Conservation (phyloP, 2,797 vertebrate species). For the Ctenopoma kingsleyae region DNA sequence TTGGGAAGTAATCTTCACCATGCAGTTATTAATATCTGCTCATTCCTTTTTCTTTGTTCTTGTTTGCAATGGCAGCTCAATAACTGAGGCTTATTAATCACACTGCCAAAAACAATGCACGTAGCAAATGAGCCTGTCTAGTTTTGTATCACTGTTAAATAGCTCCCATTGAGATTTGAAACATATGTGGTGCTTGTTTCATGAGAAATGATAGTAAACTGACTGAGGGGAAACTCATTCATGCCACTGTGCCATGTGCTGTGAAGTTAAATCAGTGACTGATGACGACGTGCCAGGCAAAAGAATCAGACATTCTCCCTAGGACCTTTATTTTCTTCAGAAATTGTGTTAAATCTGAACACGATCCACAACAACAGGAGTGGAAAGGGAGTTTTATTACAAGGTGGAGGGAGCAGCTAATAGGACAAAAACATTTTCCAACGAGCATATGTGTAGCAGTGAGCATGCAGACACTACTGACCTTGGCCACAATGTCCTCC, state of each 20-base stretch:
- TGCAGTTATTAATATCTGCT: constrained; percentile 33
- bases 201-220: constrained; percentile 30
- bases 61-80: constrained; percentile 44
- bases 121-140: constrained; percentile 44
- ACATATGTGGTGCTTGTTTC: constrained; percentile 42
- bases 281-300: not conserved
- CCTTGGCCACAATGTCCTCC: constrained; percentile 22
- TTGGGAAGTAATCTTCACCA: constrained; percentile 5
- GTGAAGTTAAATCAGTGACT: constrained; percentile 27
- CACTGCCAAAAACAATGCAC: constrained; percentile 43
- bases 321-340: constrained; percentile 7
- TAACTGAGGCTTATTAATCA: constrained; percentile 49
- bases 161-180: constrained; percentile 50
- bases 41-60: constrained; percentile 13
- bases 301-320: not conserved
- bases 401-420: not conserved
- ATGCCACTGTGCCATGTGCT: constrained; percentile 9
- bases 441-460: not conserved
- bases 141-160: constrained; percentile 38
- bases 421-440: not conserved
- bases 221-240: constrained; percentile 14
- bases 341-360: constrained; percentile 10
- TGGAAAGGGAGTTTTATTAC: not conserved
- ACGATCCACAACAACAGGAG: constrained; percentile 1
- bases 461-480: constrained; percentile 12